Conservation (phyloP, 2,797 vertebrate genomes). For the Enteromius unitaeniatus region DNA sequence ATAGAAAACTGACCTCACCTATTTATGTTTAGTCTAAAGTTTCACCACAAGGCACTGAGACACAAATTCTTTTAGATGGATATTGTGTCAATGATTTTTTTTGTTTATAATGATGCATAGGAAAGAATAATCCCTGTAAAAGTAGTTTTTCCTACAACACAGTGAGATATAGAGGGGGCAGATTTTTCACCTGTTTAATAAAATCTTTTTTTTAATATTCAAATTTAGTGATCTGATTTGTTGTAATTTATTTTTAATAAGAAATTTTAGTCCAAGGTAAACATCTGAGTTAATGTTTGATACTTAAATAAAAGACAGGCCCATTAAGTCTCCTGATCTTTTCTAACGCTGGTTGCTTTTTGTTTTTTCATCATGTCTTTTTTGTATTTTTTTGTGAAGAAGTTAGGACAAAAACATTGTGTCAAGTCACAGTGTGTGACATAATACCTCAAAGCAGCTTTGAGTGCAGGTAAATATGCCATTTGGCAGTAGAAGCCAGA, state of each 20-base stretch:
- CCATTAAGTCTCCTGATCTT: not conserved
- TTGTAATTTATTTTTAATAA: not conserved
- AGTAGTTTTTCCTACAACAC: not conserved
- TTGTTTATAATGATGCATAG: not conserved
- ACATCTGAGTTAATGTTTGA: not conserved
- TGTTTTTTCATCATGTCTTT: slow-evolving; percentile 21
- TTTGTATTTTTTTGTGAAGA: slow-evolving; percentile 4
- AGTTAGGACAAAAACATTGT: slow-evolving; percentile 31
- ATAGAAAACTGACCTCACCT: slow-evolving; percentile 38
- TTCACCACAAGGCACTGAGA: not conserved
- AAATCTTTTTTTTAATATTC: not conserved
- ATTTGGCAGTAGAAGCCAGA: slow-evolving; percentile 44
- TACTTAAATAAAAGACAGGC: not conserved
- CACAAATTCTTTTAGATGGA: not conserved
- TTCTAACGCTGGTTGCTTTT: slow-evolving; percentile 11
- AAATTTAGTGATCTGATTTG: not conserved
- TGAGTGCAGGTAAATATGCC: slow-evolving; percentile 52
- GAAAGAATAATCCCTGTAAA: not conserved
- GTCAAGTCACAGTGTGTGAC: slow-evolving; percentile 46
- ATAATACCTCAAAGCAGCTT: slow-evolving; percentile 46
- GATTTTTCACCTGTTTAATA: not conserved
- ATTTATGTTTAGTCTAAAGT: slow-evolving; percentile 24
- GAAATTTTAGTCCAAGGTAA: not conserved
- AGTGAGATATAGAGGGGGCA: not conserved
- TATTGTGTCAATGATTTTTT: too few species aligned